Conservation (phyloP, 2,888 invertebrate species). For the Ectemnius cavifrons region DNA sequence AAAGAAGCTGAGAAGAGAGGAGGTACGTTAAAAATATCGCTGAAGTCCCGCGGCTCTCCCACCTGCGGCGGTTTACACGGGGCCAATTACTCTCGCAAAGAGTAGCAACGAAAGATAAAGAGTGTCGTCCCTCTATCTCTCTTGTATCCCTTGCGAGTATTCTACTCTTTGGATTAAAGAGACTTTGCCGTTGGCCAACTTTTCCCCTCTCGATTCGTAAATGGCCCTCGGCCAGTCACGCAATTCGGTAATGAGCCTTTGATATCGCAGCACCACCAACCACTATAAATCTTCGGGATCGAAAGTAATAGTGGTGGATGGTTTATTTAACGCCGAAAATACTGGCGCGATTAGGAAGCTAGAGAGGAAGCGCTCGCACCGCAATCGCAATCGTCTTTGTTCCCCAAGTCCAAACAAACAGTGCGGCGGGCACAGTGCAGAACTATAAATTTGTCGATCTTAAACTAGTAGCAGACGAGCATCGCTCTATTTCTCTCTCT, state of each 20-base stretch:
- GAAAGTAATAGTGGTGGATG: background rate
- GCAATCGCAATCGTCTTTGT: background rate
- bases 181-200: too few species aligned
- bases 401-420: background rate
- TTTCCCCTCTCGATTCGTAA: too few species aligned
- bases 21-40: constrained; percentile 55
- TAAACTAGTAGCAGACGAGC: background rate
- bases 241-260: too few species aligned
- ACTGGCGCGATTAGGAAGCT: background rate
- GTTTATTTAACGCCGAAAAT: constrained; percentile 2
- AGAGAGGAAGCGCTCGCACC: background rate
- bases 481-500: background rate
- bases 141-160: background rate
- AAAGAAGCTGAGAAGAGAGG: constrained; percentile 49
- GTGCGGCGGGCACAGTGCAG: background rate
- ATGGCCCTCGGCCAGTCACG: too few species aligned
- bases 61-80: constrained; percentile 60
- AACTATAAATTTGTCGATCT: constrained; percentile 3
- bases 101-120: background rate
- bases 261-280: too few species aligned
- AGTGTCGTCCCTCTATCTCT: background rate
- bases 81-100: constrained; percentile 61
- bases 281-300: too few species aligned
- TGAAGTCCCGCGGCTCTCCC: constrained; percentile 33
- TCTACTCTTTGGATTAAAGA: background rate